phyloP scores from a whole-genome alignment of 1,140 invertebrate species.

The Drosophila repletoides region DNA sequence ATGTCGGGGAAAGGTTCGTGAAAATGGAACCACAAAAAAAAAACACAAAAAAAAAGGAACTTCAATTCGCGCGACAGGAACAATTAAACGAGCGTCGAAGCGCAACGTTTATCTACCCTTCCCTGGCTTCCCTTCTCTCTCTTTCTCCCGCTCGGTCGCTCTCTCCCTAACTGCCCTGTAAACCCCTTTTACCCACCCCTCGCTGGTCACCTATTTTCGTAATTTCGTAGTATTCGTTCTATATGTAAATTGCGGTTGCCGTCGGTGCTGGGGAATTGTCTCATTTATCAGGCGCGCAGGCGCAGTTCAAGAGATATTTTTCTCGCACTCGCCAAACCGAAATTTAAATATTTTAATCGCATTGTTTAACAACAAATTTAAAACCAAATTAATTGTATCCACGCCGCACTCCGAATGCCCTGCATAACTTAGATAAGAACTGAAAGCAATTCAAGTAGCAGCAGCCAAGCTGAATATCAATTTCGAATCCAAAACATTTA shows the following conservation, averaged over 20 bases:
- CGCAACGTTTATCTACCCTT: slow-evolving; percentile 47
- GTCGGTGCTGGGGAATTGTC: slow-evolving; percentile 61
- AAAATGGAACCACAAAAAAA: slow-evolving; percentile 1
- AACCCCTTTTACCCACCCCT: background rate
- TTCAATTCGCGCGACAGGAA: slow-evolving; percentile 73
- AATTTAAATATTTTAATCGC: slow-evolving; percentile 80
- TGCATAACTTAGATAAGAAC: background rate
- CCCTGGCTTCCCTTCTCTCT: background rate
- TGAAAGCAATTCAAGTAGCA: no score
- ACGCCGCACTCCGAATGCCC: slow-evolving; percentile 8
- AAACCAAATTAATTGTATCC: background rate
- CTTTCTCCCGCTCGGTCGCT: background rate
- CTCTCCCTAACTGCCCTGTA: background rate
- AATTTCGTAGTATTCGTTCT: slow-evolving; percentile 28
- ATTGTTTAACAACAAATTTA: slow-evolving; percentile 48
- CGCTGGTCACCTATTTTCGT: background rate
- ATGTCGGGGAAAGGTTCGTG: background rate
- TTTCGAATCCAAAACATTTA: no score
- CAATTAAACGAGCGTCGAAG: slow-evolving; percentile 71
- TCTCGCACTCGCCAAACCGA: slow-evolving; percentile 52
- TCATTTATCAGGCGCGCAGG: slow-evolving; percentile 73
- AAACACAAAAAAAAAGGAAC: slow-evolving; percentile 41
- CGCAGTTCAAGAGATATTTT: slow-evolving; percentile 54
- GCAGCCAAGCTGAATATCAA: no score
- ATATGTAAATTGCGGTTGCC: slow-evolving; percentile 59